Base-by-base conservation (phyloP, 2,888 invertebrate genomes). In the Formica aserva region DNA sequence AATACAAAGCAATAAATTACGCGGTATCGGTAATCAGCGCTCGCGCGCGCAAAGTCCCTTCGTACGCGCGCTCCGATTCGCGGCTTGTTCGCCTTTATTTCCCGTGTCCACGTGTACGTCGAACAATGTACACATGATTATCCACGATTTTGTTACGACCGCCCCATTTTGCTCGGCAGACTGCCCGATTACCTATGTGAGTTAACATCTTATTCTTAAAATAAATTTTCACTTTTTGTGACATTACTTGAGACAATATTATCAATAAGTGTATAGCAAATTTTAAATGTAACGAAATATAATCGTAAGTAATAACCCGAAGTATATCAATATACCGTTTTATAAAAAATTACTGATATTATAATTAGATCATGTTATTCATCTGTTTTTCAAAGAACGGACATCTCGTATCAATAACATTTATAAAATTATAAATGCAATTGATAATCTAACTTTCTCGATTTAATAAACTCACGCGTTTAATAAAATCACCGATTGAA, bases 11-110 rank as follows among this genome's bases (percentile, higher is more conserved):
- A 92, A 93, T 94, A 94, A 94, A 94, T 94, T 92, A 93, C 90
- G 88, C 91, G 92, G 92, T 94, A 94, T 94, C 94, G 92, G 91
- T 94, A 94, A 94, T 94, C 93, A 93, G 89, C 89, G 91, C 89
- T 26, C 71, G 32, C 85, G 67, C 90, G 90, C 90, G 85, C 90
- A 88, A 91, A 92, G 91, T 88, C 87, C 90, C 87, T 85, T 89
- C 87, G 85, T 88, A 90, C 87, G 87, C 88, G 84, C 83, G 48
- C 55, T 3, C 55, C 3, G 55, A 82, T 76, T 52, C 71, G 38
- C 18, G 26, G 35, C 45, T 29, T 6, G 22, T 32, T 35, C 60
- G 83, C 76, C 60, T 86, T 85, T 84, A 82, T 77, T 88, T 87
- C 84, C 88, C 87, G 69, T 84, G 83, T 86, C 82, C 86, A 86